Conservation (phyloP, 1,140 invertebrate species). For the Dolichoris vasculosae region DNA sequence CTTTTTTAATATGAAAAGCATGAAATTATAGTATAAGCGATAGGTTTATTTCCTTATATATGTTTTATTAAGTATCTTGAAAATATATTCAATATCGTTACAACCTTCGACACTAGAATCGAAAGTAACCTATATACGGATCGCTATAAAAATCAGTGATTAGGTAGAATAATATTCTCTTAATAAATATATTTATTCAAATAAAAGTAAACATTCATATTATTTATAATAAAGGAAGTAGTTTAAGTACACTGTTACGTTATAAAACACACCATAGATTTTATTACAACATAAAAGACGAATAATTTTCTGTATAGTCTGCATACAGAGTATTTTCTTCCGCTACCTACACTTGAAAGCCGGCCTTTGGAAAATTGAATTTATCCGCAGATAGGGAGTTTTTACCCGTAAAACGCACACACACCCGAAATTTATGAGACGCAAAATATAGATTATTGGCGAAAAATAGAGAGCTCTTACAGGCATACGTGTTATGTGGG, state of each 20-base stretch:
- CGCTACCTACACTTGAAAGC: slow-evolving; percentile 3
- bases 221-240: not conserved
- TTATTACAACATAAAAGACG: not conserved
- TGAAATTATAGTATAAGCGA: too few relatives aligned
- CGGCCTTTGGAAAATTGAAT: slow-evolving; percentile 48
- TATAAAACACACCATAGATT: not conserved
- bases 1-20: not conserved
- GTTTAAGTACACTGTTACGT: not conserved
- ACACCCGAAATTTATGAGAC: slow-evolving; percentile 39
- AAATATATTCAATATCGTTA: not conserved
- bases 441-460: slow-evolving; percentile 35
- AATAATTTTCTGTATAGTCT: not conserved
- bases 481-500: slow-evolving; percentile 53
- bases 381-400: slow-evolving; percentile 28
- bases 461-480: slow-evolving; percentile 2
- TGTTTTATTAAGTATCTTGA: not conserved
- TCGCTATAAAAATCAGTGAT: too few relatives aligned
- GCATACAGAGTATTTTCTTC: not conserved
- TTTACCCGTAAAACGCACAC: not conserved
- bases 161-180: too few relatives aligned
- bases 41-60: too few relatives aligned
- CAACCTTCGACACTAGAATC: not conserved
- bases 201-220: not conserved
- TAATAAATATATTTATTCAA: not conserved
- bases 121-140: not conserved